Evolutionary conservation across 2,888 invertebrate genomes (phyloP).

Genomic region (Anagyrus pseudococci): DNA sequence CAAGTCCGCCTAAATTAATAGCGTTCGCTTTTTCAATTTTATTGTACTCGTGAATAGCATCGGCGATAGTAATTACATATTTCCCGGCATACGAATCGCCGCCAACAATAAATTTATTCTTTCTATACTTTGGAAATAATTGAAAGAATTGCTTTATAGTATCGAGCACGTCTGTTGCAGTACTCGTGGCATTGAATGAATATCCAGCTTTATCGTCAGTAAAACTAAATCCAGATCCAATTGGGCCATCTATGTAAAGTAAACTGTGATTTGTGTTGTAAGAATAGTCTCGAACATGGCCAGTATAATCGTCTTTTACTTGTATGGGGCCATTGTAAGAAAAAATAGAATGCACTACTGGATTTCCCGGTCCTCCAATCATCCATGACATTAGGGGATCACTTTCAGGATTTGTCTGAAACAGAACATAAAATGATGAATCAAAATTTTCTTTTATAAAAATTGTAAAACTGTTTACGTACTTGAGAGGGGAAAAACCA

Average conservation of each 20-base stretch:
- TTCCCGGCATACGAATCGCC: constrained; percentile 88
- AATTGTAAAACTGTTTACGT: too few relatives aligned
- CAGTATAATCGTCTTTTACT: constrained; percentile 59
- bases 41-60: constrained; percentile 74
- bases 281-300: constrained; percentile 72
- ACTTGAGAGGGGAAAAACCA: too few relatives aligned
- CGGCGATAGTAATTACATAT: constrained; percentile 78
- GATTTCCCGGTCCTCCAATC: constrained; percentile 62
- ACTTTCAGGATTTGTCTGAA: constrained; percentile 1
- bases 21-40: constrained; percentile 65
- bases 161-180: constrained; percentile 79
- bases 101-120: constrained; percentile 79
- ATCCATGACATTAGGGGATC: constrained; percentile 70
- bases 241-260: constrained; percentile 92
- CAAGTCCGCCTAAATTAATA: constrained; percentile 75
- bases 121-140: constrained; percentile 75
- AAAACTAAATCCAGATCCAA: constrained; percentile 91
- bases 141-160: constrained; percentile 83
- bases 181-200: constrained; percentile 78
- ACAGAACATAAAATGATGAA: background rate
- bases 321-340: constrained; percentile 75
- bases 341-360: constrained; percentile 63
- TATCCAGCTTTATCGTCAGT: constrained; percentile 79
- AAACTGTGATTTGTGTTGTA: constrained; percentile 69
- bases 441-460: too few relatives aligned